Conservation (phyloP, 1,140 invertebrate species). For the Nasonia longicornis region DNA sequence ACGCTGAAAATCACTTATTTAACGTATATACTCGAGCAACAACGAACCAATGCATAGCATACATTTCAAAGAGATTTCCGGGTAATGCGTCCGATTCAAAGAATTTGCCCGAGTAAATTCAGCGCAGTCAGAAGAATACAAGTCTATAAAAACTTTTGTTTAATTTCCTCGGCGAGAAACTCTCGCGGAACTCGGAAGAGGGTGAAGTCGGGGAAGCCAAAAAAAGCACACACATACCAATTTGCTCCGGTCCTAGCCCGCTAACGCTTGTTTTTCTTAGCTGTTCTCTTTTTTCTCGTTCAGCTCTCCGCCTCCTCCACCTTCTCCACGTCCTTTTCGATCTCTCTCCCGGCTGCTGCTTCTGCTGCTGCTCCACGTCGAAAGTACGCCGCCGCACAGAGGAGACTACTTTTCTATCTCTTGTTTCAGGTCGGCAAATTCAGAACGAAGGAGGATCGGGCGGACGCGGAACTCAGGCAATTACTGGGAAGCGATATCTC, state of each 20-base stretch:
- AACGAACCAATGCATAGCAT: neutral
- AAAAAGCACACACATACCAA: conserved; percentile 22
- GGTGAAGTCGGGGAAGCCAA: neutral
- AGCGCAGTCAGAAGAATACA: neutral
- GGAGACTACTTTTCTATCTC: conserved; percentile 37
- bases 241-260: neutral
- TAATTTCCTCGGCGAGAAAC: neutral
- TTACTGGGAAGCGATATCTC: conserved; percentile 78
- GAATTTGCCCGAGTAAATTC: neutral
- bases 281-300: neutral
- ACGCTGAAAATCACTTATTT: neutral
- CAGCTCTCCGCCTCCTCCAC: neutral
- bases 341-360: too few relatives aligned
- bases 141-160: conserved; percentile 18
- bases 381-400: neutral
- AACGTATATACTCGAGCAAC: neutral
- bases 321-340: neutral
- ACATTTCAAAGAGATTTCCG: neutral
- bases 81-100: neutral
- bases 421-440: conserved; percentile 79
- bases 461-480: conserved; percentile 82
- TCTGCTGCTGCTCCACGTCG: neutral
- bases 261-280: conserved; percentile 2
- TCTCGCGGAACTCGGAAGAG: neutral
- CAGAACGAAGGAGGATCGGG: conserved; percentile 81